phyloP scores from a whole-genome alignment of 2,113 vertebrate genomes.

The Brienomyrus brachyistius region DNA sequence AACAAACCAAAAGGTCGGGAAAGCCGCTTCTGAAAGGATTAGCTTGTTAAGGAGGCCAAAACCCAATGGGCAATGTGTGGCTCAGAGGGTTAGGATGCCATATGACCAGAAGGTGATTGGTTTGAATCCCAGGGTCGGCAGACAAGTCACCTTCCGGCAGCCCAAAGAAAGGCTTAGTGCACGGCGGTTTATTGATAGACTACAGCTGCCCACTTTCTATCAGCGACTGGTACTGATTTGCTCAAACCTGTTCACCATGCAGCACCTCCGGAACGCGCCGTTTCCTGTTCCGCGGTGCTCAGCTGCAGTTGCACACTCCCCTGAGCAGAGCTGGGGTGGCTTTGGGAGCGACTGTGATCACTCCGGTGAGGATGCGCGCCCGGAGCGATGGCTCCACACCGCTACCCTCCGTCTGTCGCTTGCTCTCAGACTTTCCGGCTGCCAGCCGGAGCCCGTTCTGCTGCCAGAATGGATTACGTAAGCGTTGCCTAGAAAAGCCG shows the following conservation, averaged over 20 bases:
- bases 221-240: constrained; percentile 61
- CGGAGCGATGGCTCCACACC: neutral
- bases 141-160: constrained; percentile 51
- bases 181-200: constrained; percentile 57
- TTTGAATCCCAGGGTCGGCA: constrained; percentile 34
- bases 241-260: constrained; percentile 44
- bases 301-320: neutral
- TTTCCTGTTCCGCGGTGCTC: constrained; percentile 18
- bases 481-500: neutral
- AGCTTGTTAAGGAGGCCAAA: constrained; percentile 50
- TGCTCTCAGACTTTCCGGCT: neutral
- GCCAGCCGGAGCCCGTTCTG: neutral
- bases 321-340: neutral
- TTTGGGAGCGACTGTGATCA: neutral
- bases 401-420: neutral
- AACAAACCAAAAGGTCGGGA: neutral
- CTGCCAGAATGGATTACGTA: neutral
- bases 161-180: constrained; percentile 56
- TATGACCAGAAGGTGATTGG: neutral
- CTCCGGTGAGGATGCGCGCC: neutral
- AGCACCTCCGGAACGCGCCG: constrained; percentile 20
- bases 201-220: constrained; percentile 56
- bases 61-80: constrained; percentile 72
- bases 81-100: constrained; percentile 61
- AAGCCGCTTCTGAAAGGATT: neutral